Base-by-base conservation (phyloP, 2,888 invertebrate species). In the Morpho deidamia region DNA sequence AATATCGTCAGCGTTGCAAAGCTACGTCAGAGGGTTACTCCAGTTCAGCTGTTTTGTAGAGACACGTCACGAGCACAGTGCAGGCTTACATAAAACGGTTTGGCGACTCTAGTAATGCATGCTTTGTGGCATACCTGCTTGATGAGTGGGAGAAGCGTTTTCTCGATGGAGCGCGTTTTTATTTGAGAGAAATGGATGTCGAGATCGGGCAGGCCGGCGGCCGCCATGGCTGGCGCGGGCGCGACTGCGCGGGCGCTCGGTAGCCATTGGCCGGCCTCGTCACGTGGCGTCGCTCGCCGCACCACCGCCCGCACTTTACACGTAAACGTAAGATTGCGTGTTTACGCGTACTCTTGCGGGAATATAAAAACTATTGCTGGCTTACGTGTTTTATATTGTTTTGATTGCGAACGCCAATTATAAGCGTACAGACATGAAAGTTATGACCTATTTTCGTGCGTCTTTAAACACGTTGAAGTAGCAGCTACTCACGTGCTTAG, bases 91-190 rank as follows among this genome's bases (percentile, higher is more conserved):
- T 14, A 53, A 47, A 12, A 50, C 44, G 58, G 44, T 53, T 58
- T 49, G 44, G 54, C 44, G 62, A 61, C 55, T 59, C 57, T 60
- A 56, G 60, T 53, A 62, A 62, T 60, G 66, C 70, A 72, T 71
- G 72, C 68, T 70, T 68, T 62, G 58, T 65, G 66, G 72, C 83
- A 71, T 94, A 97, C 97, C 96, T 97, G 97, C 88, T 96, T 96
- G 78, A 97, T 95, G 84, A 97, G 93, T 71, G 97, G 97, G 80
- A 97, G 94, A 74, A 97, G 93, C 70, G 97, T 97, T 91, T 95
- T 95, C 91, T 97, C 97, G 90, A 97, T 95, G 88, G 97, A 97
- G 92, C 95, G 95, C 74, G 97, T 97, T 90, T 95, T 95, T 82
- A 97, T 97, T 91, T 96, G 96, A 84, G 96, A 82, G 74, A 90